phyloP scores from a whole-genome alignment of 2,888 invertebrate genomes.

The Rotaria sp. region DNA sequence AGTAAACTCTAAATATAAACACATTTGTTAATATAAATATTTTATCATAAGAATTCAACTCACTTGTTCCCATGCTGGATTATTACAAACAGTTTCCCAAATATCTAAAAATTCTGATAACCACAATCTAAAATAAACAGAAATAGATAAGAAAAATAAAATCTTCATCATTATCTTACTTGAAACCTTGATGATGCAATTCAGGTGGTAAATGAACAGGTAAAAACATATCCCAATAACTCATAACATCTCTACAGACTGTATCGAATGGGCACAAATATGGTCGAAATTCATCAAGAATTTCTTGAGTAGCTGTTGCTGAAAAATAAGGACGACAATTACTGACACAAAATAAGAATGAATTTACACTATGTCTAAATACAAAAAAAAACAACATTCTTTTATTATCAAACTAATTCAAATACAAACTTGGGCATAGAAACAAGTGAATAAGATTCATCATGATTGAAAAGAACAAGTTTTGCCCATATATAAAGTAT shows the following conservation, averaged over 20 bases:
- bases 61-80: slow-evolving; percentile 65
- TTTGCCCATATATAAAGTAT: slow-evolving; percentile 26
- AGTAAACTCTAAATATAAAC: slow-evolving; percentile 61
- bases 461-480: not conserved
- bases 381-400: not conserved
- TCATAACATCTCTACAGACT: slow-evolving; percentile 29
- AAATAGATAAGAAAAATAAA: not conserved
- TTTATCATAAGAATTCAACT: slow-evolving; percentile 43
- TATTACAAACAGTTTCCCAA: slow-evolving; percentile 71
- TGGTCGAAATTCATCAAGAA: slow-evolving; percentile 37
- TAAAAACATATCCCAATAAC: slow-evolving; percentile 66
- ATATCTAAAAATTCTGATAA: slow-evolving; percentile 70
- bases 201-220: slow-evolving; percentile 66
- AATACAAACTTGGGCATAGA: not conserved
- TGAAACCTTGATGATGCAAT: slow-evolving; percentile 61
- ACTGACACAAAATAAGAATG: slow-evolving; percentile 26
- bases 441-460: not conserved
- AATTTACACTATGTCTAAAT: not conserved
- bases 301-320: slow-evolving; percentile 30
- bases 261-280: slow-evolving; percentile 39
- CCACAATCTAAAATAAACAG: slow-evolving; percentile 62
- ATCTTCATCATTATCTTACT: slow-evolving; percentile 45
- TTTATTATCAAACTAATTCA: too few relatives aligned
- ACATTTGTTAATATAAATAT: too few relatives aligned
- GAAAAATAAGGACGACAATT: slow-evolving; percentile 36